Evolutionary conservation across 2,888 invertebrate species (phyloP).

Genomic region (Caprella mutica): DNA sequence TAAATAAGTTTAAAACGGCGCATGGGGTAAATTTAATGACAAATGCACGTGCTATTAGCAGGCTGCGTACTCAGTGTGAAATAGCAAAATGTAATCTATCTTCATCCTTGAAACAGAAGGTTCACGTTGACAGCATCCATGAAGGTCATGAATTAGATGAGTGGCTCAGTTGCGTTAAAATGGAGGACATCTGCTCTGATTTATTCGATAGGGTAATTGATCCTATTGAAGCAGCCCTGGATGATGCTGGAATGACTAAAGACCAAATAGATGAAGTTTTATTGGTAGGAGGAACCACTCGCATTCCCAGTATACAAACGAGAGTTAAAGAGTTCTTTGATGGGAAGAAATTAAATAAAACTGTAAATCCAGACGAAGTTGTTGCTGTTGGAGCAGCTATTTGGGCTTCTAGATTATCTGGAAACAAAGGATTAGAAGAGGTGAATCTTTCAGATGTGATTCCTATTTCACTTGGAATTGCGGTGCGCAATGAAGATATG

Average conservation of each 20-base stretch:
- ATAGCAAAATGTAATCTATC: constrained; percentile 2
- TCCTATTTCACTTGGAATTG: constrained; percentile 2
- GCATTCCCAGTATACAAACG: neutral
- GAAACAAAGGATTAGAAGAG: neutral
- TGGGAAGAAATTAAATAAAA: neutral
- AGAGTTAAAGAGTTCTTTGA: neutral
- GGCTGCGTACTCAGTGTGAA: constrained; percentile 1
- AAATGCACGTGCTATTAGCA: neutral
- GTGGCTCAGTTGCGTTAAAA: neutral
- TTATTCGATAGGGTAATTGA: neutral
- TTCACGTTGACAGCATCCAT: neutral
- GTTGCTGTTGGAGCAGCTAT: constrained; percentile 5
- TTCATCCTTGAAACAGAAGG: neutral
- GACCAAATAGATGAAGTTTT: constrained; percentile 1
- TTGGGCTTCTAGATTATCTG: neutral
- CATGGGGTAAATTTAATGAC: neutral
- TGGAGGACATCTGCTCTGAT: constrained; percentile 3
- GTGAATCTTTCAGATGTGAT: neutral
- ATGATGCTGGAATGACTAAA: neutral
- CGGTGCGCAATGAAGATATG: neutral
- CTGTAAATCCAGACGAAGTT: constrained; percentile 1
- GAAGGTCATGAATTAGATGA: neutral
- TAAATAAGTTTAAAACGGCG: neutral
- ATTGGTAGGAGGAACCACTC: neutral
- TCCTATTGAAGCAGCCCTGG: neutral